phyloP scores from a whole-genome alignment of 2,797 vertebrate species.

The Zalophus californianus region DNA sequence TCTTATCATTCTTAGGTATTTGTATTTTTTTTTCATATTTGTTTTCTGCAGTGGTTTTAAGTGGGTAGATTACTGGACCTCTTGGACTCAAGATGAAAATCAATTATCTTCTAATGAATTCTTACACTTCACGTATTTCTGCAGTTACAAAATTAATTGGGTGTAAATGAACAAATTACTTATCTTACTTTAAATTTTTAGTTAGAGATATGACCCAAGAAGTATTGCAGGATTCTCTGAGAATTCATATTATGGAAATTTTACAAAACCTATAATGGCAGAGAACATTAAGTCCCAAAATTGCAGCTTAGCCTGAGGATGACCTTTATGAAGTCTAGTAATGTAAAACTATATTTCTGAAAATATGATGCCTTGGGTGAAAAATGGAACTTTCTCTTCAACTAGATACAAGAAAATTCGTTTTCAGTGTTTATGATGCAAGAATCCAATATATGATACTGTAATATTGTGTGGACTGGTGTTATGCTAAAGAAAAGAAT shows the following conservation, averaged over 20 bases:
- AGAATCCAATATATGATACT: neutral
- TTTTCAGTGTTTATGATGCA: slow-evolving; percentile 25
- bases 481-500: neutral
- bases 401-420: neutral
- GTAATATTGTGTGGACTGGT: neutral
- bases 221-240: neutral
- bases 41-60: neutral
- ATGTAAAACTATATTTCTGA: slow-evolving; percentile 14
- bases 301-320: neutral
- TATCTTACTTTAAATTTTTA: neutral
- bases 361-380: neutral
- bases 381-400: slow-evolving; percentile 29
- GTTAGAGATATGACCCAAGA: neutral
- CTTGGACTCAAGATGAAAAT: neutral
- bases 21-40: neutral
- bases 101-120: neutral
- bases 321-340: neutral
- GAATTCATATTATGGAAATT: slow-evolving; percentile 14
- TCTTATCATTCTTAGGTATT: neutral
- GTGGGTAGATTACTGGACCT: neutral
- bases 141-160: slow-evolving; percentile 27
- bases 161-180: slow-evolving; percentile 1
- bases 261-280: neutral
- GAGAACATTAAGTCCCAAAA: neutral
- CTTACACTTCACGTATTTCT: neutral